Percentiles rank a stretch among this genome's conserved stretches.
Conservation (phyloP, 2,113 vertebrate species). For the Tricholaema leucomelas region DNA sequence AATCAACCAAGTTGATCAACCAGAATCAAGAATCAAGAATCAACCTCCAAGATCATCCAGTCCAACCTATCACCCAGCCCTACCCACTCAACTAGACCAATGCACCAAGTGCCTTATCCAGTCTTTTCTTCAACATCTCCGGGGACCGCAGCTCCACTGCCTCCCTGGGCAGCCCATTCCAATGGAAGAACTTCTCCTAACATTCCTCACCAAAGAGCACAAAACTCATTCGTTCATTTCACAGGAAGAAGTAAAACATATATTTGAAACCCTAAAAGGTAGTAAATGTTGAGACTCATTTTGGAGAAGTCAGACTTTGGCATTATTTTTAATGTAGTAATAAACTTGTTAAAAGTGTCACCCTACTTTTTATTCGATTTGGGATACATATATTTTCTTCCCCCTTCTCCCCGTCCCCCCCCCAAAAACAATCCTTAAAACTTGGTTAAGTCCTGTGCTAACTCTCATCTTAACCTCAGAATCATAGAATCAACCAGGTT, state of each 20-base stretch:
- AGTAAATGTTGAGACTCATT: constrained; percentile 67
- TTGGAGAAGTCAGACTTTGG: constrained; percentile 79
- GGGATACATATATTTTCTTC: constrained; percentile 47
- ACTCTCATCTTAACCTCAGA: constrained; percentile 71
- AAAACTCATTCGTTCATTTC: constrained; percentile 71
- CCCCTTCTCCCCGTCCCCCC: no score
- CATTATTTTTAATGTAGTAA: constrained; percentile 77
- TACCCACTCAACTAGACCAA: no score
- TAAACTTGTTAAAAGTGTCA: constrained; percentile 64
- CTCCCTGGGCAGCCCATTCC: no score
- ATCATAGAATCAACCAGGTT: no score
- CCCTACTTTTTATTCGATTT: constrained; percentile 67
- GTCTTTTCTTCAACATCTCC: no score
- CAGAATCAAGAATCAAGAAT: no score
- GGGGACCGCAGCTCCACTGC: no score
- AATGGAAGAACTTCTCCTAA: no score
- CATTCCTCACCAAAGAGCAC: constrained; percentile 75
- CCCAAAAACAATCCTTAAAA: constrained; percentile 67
- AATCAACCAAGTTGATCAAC: no score
- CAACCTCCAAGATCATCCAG: no score
- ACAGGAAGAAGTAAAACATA: constrained; percentile 73
- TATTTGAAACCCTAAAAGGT: constrained; percentile 73
- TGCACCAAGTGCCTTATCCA: no score
- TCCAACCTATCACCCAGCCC: no score
- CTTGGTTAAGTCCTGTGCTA: constrained; percentile 65